These are phyloP conservation scores for Rhingia rostrata DNA, from an alignment of 2,888 invertebrate genomes.

Conservation along the genomic window DNA sequence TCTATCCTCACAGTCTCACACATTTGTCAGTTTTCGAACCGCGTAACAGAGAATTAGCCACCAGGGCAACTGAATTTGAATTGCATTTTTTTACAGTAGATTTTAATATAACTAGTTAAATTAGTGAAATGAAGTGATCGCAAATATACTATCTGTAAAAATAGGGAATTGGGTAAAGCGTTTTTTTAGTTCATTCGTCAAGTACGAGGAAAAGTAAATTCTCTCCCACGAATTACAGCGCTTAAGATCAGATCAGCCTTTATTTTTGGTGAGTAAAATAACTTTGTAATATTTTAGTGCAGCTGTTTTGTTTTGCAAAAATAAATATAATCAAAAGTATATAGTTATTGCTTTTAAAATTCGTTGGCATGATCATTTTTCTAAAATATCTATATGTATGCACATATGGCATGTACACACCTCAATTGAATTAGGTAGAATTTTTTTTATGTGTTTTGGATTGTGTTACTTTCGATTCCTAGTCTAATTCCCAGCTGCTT, in stretches of 20 bases:
- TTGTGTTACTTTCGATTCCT: too few species aligned
- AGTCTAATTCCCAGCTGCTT: too few species aligned
- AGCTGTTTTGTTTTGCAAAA: too few species aligned
- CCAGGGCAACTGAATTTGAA: constrained; percentile 16
- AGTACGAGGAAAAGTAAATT: neutral
- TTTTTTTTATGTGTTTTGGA: too few species aligned
- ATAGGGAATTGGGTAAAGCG: neutral
- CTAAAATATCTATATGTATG: too few species aligned
- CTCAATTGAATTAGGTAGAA: too few species aligned
- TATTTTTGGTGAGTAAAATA: constrained; percentile 22
- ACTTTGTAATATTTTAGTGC: too few species aligned
- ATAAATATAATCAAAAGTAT: too few species aligned
- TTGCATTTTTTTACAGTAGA: neutral
- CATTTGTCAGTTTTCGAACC: constrained; percentile 46
- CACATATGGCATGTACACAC: too few species aligned
- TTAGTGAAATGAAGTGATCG: constrained; percentile 24
- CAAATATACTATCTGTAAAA: neutral
- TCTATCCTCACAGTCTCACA: constrained; percentile 4
- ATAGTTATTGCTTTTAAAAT: too few species aligned
- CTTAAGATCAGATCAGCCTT: neutral
- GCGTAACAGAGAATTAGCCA: constrained; percentile 47
- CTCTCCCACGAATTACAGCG: neutral
- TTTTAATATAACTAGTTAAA: neutral
- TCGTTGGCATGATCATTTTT: too few species aligned
- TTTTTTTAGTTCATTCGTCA: neutral